Conservation (phyloP, 2,113 vertebrate genomes). For the Campylomormyrus tamandua region DNA sequence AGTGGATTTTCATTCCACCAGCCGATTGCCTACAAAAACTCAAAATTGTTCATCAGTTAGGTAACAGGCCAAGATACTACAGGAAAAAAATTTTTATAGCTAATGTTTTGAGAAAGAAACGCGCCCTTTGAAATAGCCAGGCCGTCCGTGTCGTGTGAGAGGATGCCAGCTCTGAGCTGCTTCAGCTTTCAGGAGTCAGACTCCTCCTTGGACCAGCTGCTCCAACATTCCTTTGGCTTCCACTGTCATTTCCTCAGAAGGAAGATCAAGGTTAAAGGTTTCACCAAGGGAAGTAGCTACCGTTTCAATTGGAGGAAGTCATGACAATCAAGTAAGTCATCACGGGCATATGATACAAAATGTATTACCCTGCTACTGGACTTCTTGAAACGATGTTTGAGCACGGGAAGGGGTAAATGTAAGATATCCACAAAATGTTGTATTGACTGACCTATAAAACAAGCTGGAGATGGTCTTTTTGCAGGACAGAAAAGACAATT, state of each 20-base stretch:
- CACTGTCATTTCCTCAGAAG: slow-evolving; percentile 25
- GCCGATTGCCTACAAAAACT: slow-evolving; percentile 25
- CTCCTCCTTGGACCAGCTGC: slow-evolving; percentile 22
- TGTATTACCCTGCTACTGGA: slow-evolving; percentile 20
- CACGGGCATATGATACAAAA: not conserved
- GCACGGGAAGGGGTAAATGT: not conserved
- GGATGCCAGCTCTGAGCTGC: not conserved
- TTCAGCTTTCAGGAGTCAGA: not conserved
- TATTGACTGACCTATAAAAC: not conserved
- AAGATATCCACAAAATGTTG: not conserved
- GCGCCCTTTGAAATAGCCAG: not conserved
- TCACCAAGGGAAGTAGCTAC: slow-evolving; percentile 31
- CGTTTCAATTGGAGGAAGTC: slow-evolving; percentile 36
- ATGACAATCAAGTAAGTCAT: not conserved
- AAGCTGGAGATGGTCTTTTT: not conserved
- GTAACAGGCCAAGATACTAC: not conserved
- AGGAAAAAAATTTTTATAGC: not conserved
- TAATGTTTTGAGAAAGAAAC: not conserved
- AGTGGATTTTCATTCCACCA: slow-evolving; percentile 17
- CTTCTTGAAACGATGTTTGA: not conserved
- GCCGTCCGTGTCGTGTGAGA: not conserved
- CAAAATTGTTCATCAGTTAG: not conserved
- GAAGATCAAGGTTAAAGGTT: slow-evolving; percentile 31
- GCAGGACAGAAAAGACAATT: not conserved
- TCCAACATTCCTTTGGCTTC: slow-evolving; percentile 22